Evolutionary conservation across 2,113 vertebrate species (phyloP).

Genomic region (Solenodon paradoxus): DNA sequence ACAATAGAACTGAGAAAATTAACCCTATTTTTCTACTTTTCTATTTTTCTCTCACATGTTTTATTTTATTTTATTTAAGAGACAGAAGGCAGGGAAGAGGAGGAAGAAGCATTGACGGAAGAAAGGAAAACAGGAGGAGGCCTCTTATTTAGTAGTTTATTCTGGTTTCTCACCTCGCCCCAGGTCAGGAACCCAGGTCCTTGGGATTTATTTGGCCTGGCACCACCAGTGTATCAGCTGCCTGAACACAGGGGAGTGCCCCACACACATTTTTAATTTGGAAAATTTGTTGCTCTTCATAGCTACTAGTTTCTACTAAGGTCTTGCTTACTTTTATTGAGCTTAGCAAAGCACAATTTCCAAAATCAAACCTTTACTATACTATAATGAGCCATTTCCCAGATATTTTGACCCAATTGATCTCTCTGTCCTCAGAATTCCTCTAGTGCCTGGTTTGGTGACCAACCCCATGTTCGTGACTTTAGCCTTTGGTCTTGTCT

Average conservation of each 20-base stretch:
- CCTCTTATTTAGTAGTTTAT: too few species aligned
- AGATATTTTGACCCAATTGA: background rate
- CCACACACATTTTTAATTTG: conserved; percentile 18
- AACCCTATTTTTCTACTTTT: background rate
- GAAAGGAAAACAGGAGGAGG: too few species aligned
- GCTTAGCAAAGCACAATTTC: background rate
- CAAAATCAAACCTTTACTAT: background rate
- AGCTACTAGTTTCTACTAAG: background rate
- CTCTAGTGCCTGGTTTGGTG: background rate
- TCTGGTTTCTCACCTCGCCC: too few species aligned
- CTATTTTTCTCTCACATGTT: background rate
- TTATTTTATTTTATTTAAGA: too few species aligned
- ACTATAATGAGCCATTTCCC: background rate
- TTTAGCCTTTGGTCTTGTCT: background rate
- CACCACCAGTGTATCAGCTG: too few species aligned
- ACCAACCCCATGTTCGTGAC: background rate
- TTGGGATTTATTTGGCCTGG: too few species aligned
- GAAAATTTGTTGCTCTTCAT: background rate
- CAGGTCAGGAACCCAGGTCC: too few species aligned
- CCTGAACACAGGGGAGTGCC: too few species aligned
- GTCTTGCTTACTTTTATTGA: background rate
- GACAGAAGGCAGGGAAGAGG: too few species aligned
- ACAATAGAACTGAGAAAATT: background rate
- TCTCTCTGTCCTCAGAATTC: background rate
- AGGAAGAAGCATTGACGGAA: too few species aligned